Conservation (phyloP, 2,888 invertebrate genomes). For the Teleogryllus oceanicus region DNA sequence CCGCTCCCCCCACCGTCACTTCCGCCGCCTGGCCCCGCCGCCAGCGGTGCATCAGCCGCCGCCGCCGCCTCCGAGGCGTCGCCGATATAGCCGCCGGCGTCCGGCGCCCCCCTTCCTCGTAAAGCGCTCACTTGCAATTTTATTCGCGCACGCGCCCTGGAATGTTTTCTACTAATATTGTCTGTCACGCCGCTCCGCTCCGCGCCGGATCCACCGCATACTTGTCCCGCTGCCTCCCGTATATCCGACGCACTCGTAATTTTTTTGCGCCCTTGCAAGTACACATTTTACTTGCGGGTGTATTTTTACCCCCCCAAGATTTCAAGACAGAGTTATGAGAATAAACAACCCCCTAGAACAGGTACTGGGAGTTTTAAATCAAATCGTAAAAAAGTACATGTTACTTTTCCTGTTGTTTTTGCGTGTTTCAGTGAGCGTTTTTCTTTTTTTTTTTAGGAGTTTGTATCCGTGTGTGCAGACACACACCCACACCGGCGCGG, state of each 20-base stretch:
- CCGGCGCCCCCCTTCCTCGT: not conserved
- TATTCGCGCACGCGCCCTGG: not conserved
- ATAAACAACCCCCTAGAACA: not conserved
- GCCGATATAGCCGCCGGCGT: not conserved
- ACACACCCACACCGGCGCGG: not conserved
- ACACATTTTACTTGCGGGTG: not conserved
- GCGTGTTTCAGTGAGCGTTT: not conserved
- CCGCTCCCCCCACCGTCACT: no score
- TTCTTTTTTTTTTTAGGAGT: not conserved
- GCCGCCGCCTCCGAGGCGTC: not conserved
- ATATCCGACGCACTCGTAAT: not conserved
- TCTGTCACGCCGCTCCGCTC: not conserved
- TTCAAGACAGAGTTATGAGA: conserved; percentile 18
- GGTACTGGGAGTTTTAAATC: not conserved
- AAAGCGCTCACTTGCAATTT: conserved; percentile 6
- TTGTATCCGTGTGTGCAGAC: not conserved
- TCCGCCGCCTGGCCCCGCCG: no score
- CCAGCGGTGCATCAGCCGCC: no score
- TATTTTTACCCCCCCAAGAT: not conserved
- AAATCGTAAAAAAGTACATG: not conserved
- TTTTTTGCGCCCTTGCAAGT: conserved; percentile 3
- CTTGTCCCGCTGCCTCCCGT: not conserved
- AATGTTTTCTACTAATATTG: conserved; percentile 6
- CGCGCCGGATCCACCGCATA: not conserved
- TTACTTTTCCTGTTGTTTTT: not conserved